Evolutionary conservation across 2,113 vertebrate genomes (phyloP).

Genomic region (Triplophysa rosa): DNA sequence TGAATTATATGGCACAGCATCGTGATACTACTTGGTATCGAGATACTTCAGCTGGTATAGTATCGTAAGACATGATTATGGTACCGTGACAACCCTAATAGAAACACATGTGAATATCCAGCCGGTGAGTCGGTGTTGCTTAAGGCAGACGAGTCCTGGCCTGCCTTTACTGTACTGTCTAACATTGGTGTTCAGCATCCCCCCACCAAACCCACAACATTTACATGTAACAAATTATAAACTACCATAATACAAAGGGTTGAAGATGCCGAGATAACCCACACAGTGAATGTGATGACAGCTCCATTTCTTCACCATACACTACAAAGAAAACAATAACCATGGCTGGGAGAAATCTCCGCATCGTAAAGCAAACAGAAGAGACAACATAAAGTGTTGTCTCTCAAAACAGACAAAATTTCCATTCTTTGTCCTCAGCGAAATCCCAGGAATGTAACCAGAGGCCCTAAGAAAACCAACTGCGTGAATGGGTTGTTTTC

Average conservation of each 20-base stretch:
- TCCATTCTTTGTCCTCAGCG: slow-evolving; percentile 12
- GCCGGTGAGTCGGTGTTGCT: slow-evolving; percentile 37
- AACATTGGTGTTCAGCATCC: slow-evolving; percentile 28
- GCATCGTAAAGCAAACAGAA: slow-evolving; percentile 6
- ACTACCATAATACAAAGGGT: slow-evolving; percentile 1
- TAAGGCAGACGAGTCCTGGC: slow-evolving; percentile 31
- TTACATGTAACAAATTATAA: not conserved
- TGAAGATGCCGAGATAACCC: not conserved
- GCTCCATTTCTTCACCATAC: not conserved
- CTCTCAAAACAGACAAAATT: slow-evolving; percentile 23
- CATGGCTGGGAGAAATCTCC: not conserved
- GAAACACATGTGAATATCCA: slow-evolving; percentile 13
- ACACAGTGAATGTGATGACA: not conserved
- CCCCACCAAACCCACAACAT: not conserved
- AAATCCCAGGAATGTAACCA: slow-evolving; percentile 10
- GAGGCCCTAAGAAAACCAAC: slow-evolving; percentile 9
- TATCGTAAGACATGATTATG: no score
- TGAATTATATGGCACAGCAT: no score
- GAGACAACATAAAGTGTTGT: slow-evolving; percentile 6
- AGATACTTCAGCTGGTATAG: no score
- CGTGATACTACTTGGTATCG: no score
- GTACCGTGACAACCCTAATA: no score
- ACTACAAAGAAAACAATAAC: not conserved
- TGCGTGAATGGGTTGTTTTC: not conserved
- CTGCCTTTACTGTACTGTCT: slow-evolving; percentile 7